Conservation (phyloP, 2,797 vertebrate species). For the Eulemur coronatus region DNA sequence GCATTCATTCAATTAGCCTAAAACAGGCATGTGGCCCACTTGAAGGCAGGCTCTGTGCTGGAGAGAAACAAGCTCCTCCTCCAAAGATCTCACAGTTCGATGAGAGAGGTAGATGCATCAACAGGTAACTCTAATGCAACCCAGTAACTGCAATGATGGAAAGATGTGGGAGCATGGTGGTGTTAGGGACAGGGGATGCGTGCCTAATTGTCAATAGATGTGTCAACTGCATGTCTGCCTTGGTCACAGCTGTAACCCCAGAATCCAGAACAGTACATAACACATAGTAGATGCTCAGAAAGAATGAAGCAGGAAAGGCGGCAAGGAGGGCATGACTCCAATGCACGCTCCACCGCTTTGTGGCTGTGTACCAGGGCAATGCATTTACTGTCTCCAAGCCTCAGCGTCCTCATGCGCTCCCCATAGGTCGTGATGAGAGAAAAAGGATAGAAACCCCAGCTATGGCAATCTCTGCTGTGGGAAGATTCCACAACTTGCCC, state of each 20-base stretch:
- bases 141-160: not conserved
- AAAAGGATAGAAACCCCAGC: not conserved
- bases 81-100: not conserved
- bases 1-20: not conserved
- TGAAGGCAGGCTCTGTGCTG: not conserved
- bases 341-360: not conserved
- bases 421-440: not conserved
- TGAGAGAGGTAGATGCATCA: not conserved
- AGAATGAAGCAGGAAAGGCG: not conserved
- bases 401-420: not conserved
- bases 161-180: not conserved
- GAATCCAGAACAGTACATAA: not conserved
- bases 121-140: not conserved
- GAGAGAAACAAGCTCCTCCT: not conserved
- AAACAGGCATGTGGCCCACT: not conserved
- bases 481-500: not conserved
- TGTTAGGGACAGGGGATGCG: too few relatives aligned
- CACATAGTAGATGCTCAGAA: not conserved
- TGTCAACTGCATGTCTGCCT: not conserved
- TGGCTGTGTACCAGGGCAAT: not conserved
- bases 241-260: not conserved
- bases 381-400: not conserved
- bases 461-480: not conserved
- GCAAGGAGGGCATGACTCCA: not conserved
- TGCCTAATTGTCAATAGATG: not conserved